Evolutionary conservation across 2,888 invertebrate species (phyloP).

Genomic region (Nemotelus pantherinus): DNA sequence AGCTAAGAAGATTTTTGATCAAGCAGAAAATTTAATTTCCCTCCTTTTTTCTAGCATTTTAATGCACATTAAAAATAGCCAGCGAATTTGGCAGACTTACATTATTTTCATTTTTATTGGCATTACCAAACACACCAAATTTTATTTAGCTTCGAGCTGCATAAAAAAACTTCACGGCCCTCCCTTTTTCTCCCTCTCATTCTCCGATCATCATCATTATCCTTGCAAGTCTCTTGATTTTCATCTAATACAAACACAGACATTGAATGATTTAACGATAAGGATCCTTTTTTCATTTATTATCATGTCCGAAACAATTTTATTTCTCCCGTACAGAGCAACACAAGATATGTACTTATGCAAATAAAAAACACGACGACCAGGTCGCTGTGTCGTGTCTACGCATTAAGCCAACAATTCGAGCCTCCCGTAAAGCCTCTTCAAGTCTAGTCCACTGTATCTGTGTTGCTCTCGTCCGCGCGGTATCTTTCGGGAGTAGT

Average conservation of each 20-base stretch:
- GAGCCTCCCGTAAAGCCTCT: not conserved
- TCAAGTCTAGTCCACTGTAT: not conserved
- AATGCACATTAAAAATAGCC: too few relatives aligned
- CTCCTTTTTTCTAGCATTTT: too few relatives aligned
- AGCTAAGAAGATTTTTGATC: too few relatives aligned
- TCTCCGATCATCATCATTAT: not conserved
- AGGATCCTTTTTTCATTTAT: slow-evolving; percentile 36
- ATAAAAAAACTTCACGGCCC: too few relatives aligned
- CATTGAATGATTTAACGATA: slow-evolving; percentile 29
- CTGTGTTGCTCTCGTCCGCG: not conserved
- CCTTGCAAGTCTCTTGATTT: not conserved
- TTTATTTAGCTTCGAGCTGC: too few relatives aligned
- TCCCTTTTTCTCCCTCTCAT: too few relatives aligned
- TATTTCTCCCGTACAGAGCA: slow-evolving; percentile 18
- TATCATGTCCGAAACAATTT: slow-evolving; percentile 42
- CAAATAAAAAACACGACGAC: slow-evolving; percentile 11
- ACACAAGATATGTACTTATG: not conserved
- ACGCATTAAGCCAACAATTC: slow-evolving; percentile 16
- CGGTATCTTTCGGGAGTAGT: slow-evolving; percentile 1
- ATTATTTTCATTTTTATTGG: too few relatives aligned
- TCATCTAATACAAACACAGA: slow-evolving; percentile 25
- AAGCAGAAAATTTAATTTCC: too few relatives aligned
- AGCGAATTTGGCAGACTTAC: too few relatives aligned
- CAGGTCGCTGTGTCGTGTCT: slow-evolving; percentile 2
- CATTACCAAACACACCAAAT: too few relatives aligned